Evolutionary conservation across 2,113 vertebrate species (phyloP), one percentile per base, ranked within the genome.

Genomic region (Calidris pygmaea): DNA sequence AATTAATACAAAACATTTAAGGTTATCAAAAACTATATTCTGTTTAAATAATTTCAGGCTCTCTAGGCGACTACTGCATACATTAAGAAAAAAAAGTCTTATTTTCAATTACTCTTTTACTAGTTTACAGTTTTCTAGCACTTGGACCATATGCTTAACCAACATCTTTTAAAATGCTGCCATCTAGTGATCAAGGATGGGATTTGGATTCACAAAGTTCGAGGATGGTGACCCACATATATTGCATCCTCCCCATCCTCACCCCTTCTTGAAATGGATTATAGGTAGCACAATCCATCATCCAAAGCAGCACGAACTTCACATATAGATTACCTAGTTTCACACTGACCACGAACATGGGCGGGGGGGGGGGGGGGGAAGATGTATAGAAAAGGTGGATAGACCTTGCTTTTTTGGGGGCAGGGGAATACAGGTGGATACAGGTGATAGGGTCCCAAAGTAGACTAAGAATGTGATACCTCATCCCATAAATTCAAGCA

Each of bases 111-210:
- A 34, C 6, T 71, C 9, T 81, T 81, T 75, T 48, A 65, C 27
- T 62, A 73, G 22, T 62, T 91, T 5, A 68, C 17, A 18, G 2
- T 70, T 70, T 72, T 63, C 29, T 20, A 41, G 37, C 65, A 74
- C 10, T 63, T 50, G 16, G 16, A 47, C 11, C 14, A 43, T 6
- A 35, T 48, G 47, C 47, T 21, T 48, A 62, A 74, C 20, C 9
- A 3, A 41, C 8, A 21, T 17, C 67, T 62, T 92, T 71, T 72
- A 47, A 90, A 92, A 74, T 41, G 6, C 47, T 94, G 91, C 95
- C 96, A 95, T 58, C 96, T 96, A 92, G 84, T 81, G 95, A 78
- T 20, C 9, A 88, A 37, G 12, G 24, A 65, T 3, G 48, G 56
- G 35, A 85, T 81, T 12, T 59, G 56, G 17, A 55, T 26, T 47